These are phyloP conservation scores for Syngnathus typhle DNA, from an alignment of 2,113 vertebrate genomes.

Conservation along the genomic window DNA sequence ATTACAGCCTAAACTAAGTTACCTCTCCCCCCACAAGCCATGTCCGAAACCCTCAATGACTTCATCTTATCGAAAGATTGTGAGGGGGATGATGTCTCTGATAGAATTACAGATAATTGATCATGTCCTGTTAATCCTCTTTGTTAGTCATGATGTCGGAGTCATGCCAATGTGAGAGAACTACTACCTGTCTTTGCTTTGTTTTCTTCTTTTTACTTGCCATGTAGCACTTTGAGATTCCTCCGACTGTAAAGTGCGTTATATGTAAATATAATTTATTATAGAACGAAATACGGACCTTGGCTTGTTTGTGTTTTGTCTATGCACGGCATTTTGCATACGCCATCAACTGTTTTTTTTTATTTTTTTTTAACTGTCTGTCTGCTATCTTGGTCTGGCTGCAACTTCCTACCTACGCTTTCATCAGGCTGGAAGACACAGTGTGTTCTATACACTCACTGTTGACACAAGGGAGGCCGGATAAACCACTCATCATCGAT, in stretches of 20 bases:
- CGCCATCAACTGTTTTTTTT: slow-evolving; percentile 8
- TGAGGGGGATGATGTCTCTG: slow-evolving; percentile 50
- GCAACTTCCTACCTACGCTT: slow-evolving; percentile 52
- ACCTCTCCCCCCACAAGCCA: slow-evolving; percentile 52
- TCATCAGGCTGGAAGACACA: slow-evolving; percentile 44
- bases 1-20: slow-evolving; percentile 65
- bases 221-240: no score
- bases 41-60: slow-evolving; percentile 52
- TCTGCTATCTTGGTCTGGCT: slow-evolving; percentile 41
- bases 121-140: slow-evolving; percentile 59
- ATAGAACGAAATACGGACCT: slow-evolving; percentile 6
- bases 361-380: slow-evolving; percentile 28
- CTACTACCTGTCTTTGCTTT: no score
- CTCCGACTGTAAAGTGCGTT: no score
- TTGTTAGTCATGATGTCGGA: slow-evolving; percentile 37
- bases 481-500: slow-evolving; percentile 17
- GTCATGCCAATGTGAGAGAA: no score
- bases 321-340: neutral
- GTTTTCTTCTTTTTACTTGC: no score
- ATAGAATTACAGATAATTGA: slow-evolving; percentile 62
- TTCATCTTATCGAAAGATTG: slow-evolving; percentile 52
- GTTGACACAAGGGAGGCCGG: slow-evolving; percentile 35
- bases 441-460: slow-evolving; percentile 12
- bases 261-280: no score
- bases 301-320: neutral